A percentile compares a stretch with the other conserved stretches of the same genome.
Conservation (phyloP, 1,140 invertebrate genomes). For the Odontomachus brunneus region DNA sequence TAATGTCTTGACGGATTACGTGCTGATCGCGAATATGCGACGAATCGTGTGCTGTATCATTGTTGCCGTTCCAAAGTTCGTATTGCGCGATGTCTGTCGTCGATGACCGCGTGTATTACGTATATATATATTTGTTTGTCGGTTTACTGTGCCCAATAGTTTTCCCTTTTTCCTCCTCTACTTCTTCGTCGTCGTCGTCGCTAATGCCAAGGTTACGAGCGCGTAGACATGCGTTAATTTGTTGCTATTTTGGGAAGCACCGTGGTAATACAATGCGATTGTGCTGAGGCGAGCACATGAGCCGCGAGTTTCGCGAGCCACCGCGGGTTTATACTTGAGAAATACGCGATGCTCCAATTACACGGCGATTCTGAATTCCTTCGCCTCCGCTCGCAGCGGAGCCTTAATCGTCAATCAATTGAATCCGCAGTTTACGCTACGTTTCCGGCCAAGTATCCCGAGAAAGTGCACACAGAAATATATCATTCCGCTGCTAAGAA, state of each 20-base stretch:
- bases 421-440: too few species aligned
- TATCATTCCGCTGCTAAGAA: too few species aligned
- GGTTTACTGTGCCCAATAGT: conserved; percentile 35
- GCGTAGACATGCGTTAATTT: background rate
- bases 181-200: too few species aligned
- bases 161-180: conserved; percentile 2
- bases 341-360: background rate
- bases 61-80: conserved; percentile 74
- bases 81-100: conserved; percentile 57
- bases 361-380: conserved; percentile 1
- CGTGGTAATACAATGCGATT: background rate
- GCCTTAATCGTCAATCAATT: background rate
- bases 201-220: conserved; percentile 26
- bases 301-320: background rate
- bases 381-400: background rate
- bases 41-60: conserved; percentile 62
- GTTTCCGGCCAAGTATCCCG: too few species aligned
- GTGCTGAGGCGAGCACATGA: background rate
- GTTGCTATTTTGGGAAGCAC: conserved; percentile 2
- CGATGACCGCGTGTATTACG: too few species aligned
- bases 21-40: background rate
- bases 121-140: too few species aligned
- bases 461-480: too few species aligned
- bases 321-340: background rate
- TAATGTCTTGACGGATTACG: background rate